Evolutionary conservation across 2,888 invertebrate species (phyloP), one percentile per base, ranked within the genome.

Genomic region (Synergus gifuensis): DNA sequence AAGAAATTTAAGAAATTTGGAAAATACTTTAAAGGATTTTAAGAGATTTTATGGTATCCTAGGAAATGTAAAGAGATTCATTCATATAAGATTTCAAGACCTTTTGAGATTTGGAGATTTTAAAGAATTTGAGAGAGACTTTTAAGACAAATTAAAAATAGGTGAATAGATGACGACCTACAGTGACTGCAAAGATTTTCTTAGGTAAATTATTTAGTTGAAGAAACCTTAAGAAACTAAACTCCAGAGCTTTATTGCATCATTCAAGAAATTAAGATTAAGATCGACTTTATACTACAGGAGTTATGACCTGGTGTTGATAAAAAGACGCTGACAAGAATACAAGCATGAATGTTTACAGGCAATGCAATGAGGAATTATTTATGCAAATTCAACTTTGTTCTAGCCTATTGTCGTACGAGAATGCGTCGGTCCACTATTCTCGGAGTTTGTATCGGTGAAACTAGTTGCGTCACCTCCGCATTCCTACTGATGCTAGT

Each of bases 391-490:
- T 79, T 18, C 76, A 78, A 81, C 64, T 73, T 44, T 73, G 73
- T 49, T 60, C 62, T 22, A 42, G 14, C 14, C 76, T 76, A 44
- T 76, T 76, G 60, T 76, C 76, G 44, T 42, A 22, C 22, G 7
- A 49, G 79, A 83, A 81, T 81, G 79, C 79, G 77, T 81, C 79
- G 81, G 82, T 83, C 82, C 79, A 80, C 81, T 79, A 69, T 77
- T 22, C 22, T 44, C 69, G 81, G 77, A 78, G 81, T 80, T 79
- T 82, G 78, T 80, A 81, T 80, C 86, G 86, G 86, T 85, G 87
- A 85, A 85, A 86, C 86, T 86, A 85, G 86, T 89, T 89, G 88
- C 89, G 84, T 89, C 87, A 89, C 88, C 87, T 84, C 84, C 85
- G 88, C 86, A 87, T 88, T 89, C 88, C 82, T 36, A 36, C 22